Evolutionary conservation across 2,888 invertebrate species (phyloP).

Genomic region (Hetaerina titia): DNA sequence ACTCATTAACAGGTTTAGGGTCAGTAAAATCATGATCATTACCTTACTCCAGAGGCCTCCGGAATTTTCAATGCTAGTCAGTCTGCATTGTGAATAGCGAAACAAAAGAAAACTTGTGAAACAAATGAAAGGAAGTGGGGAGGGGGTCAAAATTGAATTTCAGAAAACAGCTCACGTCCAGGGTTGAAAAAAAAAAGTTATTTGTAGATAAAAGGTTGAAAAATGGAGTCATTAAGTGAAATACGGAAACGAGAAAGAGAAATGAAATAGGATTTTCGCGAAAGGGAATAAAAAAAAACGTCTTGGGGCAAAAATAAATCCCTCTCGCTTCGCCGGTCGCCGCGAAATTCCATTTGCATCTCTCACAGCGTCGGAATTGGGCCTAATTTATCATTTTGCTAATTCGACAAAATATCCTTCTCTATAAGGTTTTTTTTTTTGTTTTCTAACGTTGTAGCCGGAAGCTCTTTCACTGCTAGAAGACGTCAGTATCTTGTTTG

Average conservation of each 20-base stretch:
- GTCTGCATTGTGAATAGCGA: not conserved
- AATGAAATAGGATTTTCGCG: not conserved
- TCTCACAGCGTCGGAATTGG: not conserved
- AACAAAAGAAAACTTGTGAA: not conserved
- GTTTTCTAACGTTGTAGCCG: too few relatives aligned
- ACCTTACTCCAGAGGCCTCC: too few relatives aligned
- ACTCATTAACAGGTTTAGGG: too few relatives aligned
- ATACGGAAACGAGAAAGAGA: not conserved
- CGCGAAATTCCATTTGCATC: not conserved
- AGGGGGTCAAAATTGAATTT: not conserved
- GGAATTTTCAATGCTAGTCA: too few relatives aligned
- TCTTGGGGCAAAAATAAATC: not conserved
- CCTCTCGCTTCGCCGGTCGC: not conserved
- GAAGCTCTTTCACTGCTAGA: too few relatives aligned
- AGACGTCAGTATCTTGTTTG: too few relatives aligned
- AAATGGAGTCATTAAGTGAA: not conserved
- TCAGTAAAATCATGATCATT: too few relatives aligned
- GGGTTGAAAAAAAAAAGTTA: not conserved
- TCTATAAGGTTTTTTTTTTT: too few relatives aligned
- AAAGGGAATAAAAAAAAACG: not conserved
- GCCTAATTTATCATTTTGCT: not conserved
- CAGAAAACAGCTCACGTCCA: not conserved
- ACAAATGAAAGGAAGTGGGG: not conserved
- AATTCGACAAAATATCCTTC: not conserved
- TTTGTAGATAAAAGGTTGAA: not conserved